phyloP scores from a whole-genome alignment of 2,797 vertebrate species.

The Trematomus bernacchii region DNA sequence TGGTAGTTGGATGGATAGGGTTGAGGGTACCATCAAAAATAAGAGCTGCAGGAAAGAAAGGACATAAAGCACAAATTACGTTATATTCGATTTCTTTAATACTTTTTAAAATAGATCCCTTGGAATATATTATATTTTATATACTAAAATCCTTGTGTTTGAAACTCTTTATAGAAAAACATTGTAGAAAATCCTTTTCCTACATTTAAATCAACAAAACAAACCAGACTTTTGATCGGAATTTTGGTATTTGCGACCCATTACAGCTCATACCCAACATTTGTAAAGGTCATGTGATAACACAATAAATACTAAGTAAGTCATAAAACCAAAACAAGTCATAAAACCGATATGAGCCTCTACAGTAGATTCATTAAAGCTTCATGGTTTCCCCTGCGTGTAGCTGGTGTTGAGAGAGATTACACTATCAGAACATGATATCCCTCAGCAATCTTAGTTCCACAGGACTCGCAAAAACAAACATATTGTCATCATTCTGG shows the following conservation, averaged over 20 bases:
- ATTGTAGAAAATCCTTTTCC: not conserved
- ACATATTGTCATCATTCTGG: not conserved
- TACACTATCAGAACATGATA: constrained; percentile 6
- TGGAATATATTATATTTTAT: too few species aligned
- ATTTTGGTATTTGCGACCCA: too few species aligned
- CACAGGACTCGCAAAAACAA: not conserved
- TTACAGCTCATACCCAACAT: not conserved
- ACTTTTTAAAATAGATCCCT: too few species aligned
- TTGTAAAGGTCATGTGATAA: not conserved
- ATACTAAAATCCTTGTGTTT: too few species aligned
- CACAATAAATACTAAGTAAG: not conserved
- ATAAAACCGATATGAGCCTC: not conserved
- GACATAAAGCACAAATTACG: not conserved
- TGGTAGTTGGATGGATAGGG: constrained; percentile 94
- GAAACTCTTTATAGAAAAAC: too few species aligned
- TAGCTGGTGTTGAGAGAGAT: not conserved
- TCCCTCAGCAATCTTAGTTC: constrained; percentile 23
- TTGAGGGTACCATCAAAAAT: constrained; percentile 94
- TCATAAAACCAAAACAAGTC: not conserved
- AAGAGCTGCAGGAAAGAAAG: constrained; percentile 82
- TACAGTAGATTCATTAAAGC: not conserved
- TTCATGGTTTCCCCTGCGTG: not conserved
- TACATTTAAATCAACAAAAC: not conserved
- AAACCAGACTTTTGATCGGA: not conserved
- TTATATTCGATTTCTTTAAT: not conserved